A percentile compares a stretch with the other conserved stretches of the same genome.
These are phyloP conservation scores for Labroides dimidiatus DNA, from an alignment of 2,797 vertebrate genomes.

Conservation along the genomic window DNA sequence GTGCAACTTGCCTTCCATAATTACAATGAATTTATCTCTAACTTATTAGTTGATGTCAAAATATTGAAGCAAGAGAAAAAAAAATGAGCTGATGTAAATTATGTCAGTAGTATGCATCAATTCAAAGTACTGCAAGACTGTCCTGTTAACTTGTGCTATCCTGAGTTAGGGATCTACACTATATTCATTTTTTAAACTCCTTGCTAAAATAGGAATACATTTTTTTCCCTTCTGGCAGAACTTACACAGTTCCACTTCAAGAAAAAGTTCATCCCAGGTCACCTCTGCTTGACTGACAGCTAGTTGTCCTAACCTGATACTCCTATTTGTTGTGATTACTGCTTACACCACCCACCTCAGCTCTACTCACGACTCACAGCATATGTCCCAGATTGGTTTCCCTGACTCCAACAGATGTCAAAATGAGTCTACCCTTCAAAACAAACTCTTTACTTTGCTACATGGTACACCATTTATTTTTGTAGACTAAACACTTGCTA, in stretches of 20 bases:
- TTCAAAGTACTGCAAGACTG: too few relatives aligned
- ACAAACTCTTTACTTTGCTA: not conserved
- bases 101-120: too few relatives aligned
- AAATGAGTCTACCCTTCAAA: not conserved
- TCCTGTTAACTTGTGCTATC: too few relatives aligned
- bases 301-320: not conserved
- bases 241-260: not conserved
- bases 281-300: conserved; percentile 8
- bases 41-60: too few relatives aligned
- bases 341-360: conserved; percentile 2
- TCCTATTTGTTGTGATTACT: conserved; percentile 7
- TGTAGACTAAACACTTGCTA: not conserved
- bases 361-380: not conserved
- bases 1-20: too few relatives aligned
- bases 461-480: not conserved
- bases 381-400: not conserved
- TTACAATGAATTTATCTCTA: too few relatives aligned
- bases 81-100: too few relatives aligned
- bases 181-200: not conserved
- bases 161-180: not conserved
- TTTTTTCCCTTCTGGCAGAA: not conserved
- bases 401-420: conserved; percentile 1
- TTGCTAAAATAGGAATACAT: not conserved
- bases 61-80: too few relatives aligned
- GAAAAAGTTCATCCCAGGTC: not conserved